Evolutionary conservation across 2,888 invertebrate species (phyloP).

Genomic region (Cephonodes hylas): DNA sequence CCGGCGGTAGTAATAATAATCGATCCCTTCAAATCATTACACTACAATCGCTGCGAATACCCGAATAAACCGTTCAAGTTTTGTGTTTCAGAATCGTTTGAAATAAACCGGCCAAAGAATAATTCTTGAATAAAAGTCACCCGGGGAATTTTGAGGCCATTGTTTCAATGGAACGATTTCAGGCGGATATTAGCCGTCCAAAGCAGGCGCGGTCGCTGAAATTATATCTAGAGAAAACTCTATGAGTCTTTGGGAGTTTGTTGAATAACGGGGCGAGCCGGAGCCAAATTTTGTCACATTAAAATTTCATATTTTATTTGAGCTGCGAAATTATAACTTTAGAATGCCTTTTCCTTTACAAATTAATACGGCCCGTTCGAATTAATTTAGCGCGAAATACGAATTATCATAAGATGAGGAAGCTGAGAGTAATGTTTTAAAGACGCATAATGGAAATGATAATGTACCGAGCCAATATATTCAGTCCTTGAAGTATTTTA

Average conservation of each 20-base stretch:
- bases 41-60: background rate
- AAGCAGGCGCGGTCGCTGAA: conserved; percentile 18
- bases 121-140: conserved; percentile 20
- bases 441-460: background rate
- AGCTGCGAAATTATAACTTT: background rate
- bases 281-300: conserved; percentile 5
- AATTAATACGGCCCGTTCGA: background rate
- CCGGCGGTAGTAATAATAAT: background rate
- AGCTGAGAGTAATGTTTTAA: background rate
- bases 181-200: conserved; percentile 26
- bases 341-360: background rate
- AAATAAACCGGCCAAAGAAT: conserved; percentile 10
- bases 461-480: background rate
- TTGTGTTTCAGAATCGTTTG: background rate
- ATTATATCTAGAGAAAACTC: conserved; percentile 21
- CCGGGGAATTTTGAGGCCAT: conserved; percentile 20
- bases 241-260: conserved; percentile 24
- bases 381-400: background rate
- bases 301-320: conserved; percentile 12
- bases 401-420: background rate
- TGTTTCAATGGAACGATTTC: conserved; percentile 27
- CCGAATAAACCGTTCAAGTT: background rate
- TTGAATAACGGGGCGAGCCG: conserved; percentile 30
- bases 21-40: background rate
- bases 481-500: background rate